These are phyloP conservation scores for Ictalurus punctatus DNA, from an alignment of 2,113 vertebrate species.

Conservation along the genomic window DNA sequence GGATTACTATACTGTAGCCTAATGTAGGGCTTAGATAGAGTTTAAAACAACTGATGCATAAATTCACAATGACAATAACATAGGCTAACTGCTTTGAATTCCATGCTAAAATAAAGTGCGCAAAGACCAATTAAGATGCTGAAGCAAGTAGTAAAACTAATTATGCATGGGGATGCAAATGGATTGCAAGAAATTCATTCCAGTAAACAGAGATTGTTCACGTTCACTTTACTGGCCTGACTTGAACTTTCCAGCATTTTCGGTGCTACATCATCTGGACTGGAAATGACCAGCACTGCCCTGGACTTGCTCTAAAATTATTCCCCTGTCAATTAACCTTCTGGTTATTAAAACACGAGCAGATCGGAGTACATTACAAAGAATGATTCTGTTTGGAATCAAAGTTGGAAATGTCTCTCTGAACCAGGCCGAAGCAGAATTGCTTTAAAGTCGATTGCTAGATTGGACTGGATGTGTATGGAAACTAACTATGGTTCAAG, in stretches of 20 bases:
- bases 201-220: background rate
- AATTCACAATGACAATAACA: too few relatives aligned
- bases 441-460: slow-evolving; percentile 48
- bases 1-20: background rate
- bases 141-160: background rate
- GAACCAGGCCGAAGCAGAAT: slow-evolving; percentile 49
- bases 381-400: background rate
- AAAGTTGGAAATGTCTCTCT: slow-evolving; percentile 27
- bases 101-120: background rate
- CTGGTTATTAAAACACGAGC: slow-evolving; percentile 62
- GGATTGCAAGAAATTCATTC: background rate
- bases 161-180: background rate
- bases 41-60: background rate
- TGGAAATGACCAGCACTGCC: slow-evolving; percentile 21
- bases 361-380: slow-evolving; percentile 10
- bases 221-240: too few relatives aligned
- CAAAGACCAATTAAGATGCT: background rate
- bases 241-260: slow-evolving; percentile 3
- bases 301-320: slow-evolving; percentile 1
- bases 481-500: background rate
- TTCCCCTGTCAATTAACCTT: background rate
- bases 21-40: background rate
- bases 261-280: background rate
- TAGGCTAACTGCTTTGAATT: background rate
- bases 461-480: background rate